Percentiles rank a stretch among this genome's conserved stretches.
These are phyloP conservation scores for Phortica okadai DNA, from an alignment of 2,888 invertebrate genomes.

Conservation along the genomic window DNA sequence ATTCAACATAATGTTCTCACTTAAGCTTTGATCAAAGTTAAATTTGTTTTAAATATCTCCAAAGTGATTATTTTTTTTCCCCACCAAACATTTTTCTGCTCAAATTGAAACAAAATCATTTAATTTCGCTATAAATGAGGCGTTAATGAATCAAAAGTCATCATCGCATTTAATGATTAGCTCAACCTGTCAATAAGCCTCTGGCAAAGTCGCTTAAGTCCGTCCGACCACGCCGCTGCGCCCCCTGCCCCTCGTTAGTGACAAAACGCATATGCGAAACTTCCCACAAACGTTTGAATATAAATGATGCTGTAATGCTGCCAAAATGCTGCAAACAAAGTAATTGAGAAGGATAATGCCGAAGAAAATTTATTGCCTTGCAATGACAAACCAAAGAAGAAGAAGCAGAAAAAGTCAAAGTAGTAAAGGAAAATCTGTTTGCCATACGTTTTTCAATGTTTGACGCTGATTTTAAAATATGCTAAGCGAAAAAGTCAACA, in stretches of 20 bases:
- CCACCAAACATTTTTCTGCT: too few relatives aligned
- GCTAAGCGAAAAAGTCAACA: conserved; percentile 54
- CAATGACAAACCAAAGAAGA: background rate
- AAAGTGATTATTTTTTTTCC: too few relatives aligned
- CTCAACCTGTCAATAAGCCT: too few relatives aligned
- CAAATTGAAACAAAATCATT: too few relatives aligned
- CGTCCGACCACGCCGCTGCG: too few relatives aligned
- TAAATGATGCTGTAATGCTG: conserved; percentile 49
- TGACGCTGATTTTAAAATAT: conserved; percentile 55
- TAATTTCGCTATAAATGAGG: too few relatives aligned
- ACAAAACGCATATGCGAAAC: conserved; percentile 51
- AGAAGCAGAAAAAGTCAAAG: background rate
- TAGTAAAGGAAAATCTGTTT: conserved; percentile 18
- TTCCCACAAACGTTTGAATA: conserved; percentile 61
- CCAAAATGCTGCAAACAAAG: conserved; percentile 33
- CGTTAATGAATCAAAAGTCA: too few relatives aligned
- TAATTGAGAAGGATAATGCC: conserved; percentile 19
- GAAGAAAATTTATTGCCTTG: conserved; percentile 15
- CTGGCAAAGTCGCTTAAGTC: too few relatives aligned
- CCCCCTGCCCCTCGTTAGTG: background rate
- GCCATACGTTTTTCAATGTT: conserved; percentile 23
- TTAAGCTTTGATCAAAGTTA: too few relatives aligned
- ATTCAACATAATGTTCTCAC: too few relatives aligned
- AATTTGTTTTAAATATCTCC: too few relatives aligned
- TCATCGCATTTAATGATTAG: too few relatives aligned